A percentile compares a stretch with the other conserved stretches of the same genome.
These are phyloP conservation scores for Platorchestia sp. DNA, from an alignment of 1,140 invertebrate genomes.

Conservation along the genomic window DNA sequence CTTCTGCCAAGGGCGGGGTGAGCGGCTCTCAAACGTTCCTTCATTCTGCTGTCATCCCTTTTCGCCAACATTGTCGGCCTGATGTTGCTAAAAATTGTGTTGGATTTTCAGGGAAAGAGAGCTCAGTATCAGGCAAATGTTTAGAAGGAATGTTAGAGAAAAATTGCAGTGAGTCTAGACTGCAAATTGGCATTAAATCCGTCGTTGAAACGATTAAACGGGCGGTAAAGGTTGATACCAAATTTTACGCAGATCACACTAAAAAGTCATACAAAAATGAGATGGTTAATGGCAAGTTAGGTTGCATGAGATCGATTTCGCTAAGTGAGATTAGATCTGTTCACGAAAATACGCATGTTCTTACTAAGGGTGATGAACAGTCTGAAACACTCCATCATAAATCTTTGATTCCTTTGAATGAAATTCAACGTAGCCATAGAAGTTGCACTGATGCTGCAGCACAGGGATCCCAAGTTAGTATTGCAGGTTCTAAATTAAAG, in stretches of 20 bases:
- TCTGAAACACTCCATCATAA: not conserved
- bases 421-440: not conserved
- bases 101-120: not conserved
- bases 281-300: not conserved
- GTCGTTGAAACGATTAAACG: too few species aligned
- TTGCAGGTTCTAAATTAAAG: not conserved
- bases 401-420: not conserved
- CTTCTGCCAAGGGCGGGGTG: slow-evolving; percentile 4
- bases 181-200: too few species aligned
- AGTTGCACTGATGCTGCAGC: not conserved
- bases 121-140: not conserved
- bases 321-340: not conserved
- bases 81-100: not conserved
- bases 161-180: too few species aligned
- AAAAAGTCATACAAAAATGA: not conserved
- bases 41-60: not conserved
- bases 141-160: too few species aligned
- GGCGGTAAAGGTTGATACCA: not conserved
- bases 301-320: not conserved
- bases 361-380: not conserved
- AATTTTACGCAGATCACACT: not conserved
- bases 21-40: not conserved
- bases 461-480: not conserved
- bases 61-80: not conserved
- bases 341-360: not conserved